Conservation (phyloP, 1,140 invertebrate species). For the Scaptomyza pallida region DNA sequence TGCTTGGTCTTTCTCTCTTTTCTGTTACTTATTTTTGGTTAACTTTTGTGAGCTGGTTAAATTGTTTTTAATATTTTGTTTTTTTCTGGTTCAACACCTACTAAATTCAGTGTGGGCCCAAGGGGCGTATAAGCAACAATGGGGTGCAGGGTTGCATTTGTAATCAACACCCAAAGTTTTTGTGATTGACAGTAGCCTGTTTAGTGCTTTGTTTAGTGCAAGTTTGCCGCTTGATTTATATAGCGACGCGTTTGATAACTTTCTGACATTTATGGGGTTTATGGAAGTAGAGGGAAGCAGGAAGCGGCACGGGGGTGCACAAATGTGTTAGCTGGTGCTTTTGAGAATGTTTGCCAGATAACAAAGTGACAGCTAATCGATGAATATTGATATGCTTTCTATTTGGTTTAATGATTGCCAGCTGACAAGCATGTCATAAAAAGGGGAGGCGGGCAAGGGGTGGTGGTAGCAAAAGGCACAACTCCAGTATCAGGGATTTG, state of each 20-base stretch:
- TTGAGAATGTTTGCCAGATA: constrained; percentile 60
- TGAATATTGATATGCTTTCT: constrained; percentile 66
- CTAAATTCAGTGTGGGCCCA: not conserved
- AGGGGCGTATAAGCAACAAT: not conserved
- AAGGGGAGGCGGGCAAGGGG: not conserved
- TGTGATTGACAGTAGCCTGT: constrained; percentile 47
- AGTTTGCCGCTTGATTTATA: constrained; percentile 63
- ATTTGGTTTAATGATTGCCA: constrained; percentile 41
- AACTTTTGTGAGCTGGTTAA: constrained; percentile 57
- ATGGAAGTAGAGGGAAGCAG: constrained; percentile 6
- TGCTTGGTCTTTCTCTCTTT: constrained; percentile 36
- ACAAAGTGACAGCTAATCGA: constrained; percentile 72
- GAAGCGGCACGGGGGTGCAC: not conserved
- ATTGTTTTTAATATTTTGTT: constrained; percentile 71
- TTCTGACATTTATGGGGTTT: constrained; percentile 60
- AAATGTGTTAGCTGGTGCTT: constrained; percentile 37
- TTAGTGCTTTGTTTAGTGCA: constrained; percentile 30
- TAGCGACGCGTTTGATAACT: constrained; percentile 44
- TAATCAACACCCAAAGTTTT: constrained; percentile 6
- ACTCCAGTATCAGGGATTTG: not conserved
- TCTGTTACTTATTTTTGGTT: constrained; percentile 2
- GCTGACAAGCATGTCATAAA: not conserved
- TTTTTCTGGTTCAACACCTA: constrained; percentile 4
- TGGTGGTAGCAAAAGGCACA: not conserved
- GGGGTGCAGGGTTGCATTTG: not conserved